phyloP scores from a whole-genome alignment of 2,113 vertebrate genomes.

The Campylorhamphus procurvoides region DNA sequence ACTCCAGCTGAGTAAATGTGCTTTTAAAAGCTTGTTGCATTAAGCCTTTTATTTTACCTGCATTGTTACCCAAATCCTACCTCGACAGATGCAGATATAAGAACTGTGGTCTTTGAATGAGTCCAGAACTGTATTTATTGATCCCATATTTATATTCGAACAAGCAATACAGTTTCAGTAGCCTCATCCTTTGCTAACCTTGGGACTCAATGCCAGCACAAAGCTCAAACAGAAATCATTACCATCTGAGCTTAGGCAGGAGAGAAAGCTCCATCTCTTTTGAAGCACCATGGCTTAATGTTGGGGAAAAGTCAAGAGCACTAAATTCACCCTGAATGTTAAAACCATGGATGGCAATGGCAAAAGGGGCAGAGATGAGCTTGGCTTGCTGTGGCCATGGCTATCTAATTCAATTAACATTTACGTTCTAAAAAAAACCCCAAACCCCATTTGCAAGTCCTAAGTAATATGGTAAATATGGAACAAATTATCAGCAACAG shows the following conservation, averaged over 20 bases:
- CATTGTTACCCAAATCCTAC: constrained; percentile 30
- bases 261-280: background rate
- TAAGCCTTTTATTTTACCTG: constrained; percentile 56
- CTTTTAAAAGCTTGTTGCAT: constrained; percentile 50
- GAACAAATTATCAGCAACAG: constrained; percentile 71
- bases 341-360: background rate
- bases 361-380: background rate
- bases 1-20: background rate
- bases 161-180: background rate
- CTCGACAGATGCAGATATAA: constrained; percentile 1
- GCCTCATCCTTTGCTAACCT: background rate
- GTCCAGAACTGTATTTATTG: background rate
- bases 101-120: constrained; percentile 52
- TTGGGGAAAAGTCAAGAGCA: background rate
- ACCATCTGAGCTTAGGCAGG: background rate
- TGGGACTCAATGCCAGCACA: background rate
- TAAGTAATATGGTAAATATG: constrained; percentile 72
- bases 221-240: background rate
- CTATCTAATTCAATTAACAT: constrained; percentile 63
- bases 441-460: constrained; percentile 50
- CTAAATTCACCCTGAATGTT: background rate
- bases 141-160: background rate
- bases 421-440: background rate
- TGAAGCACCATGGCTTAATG: background rate
- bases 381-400: background rate